Evolutionary conservation across 2,888 invertebrate species (phyloP), one percentile per base, ranked within the genome.

Genomic region (Meteorus colon): DNA sequence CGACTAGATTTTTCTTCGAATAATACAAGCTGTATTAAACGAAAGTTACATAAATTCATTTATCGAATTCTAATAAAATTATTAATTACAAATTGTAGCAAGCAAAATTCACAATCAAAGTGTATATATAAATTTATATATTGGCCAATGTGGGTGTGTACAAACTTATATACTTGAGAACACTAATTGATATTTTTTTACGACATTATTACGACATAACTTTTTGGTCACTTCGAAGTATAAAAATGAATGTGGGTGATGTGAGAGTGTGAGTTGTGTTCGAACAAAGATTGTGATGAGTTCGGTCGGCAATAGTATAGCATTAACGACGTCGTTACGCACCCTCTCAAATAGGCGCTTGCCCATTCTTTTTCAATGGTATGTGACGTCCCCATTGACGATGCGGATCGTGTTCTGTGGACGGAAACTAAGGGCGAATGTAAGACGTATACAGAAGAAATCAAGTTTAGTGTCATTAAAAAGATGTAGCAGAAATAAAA

Each of bases 311-410:
- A 68, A 72, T 72, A 12, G 78, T 5, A 27, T 10, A 31, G 62
- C 31, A 62, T 77, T 81, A 81, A 81, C 78, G 80, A 79, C 80
- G 80, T 80, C 80, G 79, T 79, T 79, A 78, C 74, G 72, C 59
- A 34, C 59, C 68, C 67, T 41, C 41, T 59, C 66, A 67, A 73
- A 73, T 67, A 41, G 67, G 67, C 45, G 45, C 45, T 48, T 62
- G 29, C 31, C 62, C 63, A 73, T 73, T 73, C 73, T 12, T 10
- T 62, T 74, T 74, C 73, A 67, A 73, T 73, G 67, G 41, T 55
- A 73, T 65, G 34, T 12, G 31, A 62, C 29, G 5, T 67, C 65
- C 31, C 55, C 19, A 55, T 19, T 55, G 55, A 55, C 55, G 55
- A 55, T 55, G 5, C 8, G 19, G 8, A 19, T 55, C 55, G 55